Conservation (phyloP, 2,888 invertebrate genomes). For the Trichopoda pennipes region DNA sequence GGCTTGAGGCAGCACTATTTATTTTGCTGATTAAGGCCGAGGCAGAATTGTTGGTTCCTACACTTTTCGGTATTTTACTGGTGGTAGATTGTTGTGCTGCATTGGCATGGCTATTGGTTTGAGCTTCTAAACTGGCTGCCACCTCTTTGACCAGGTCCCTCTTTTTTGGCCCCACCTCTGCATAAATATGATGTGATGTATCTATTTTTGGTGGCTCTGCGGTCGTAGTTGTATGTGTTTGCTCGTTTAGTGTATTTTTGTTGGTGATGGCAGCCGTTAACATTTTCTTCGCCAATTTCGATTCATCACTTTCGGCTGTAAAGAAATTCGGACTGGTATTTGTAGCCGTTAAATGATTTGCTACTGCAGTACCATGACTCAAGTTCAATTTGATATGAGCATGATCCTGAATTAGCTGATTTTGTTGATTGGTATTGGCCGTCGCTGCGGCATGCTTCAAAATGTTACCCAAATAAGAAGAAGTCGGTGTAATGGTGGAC, state of each 20-base stretch:
- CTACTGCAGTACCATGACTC: conserved; percentile 70
- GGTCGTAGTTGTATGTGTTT: conserved; percentile 75
- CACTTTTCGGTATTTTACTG: conserved; percentile 77
- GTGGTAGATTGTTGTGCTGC: conserved; percentile 62
- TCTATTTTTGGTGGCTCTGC: conserved; percentile 86
- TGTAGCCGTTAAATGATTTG: conserved; percentile 36
- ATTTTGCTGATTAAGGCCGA: conserved; percentile 74
- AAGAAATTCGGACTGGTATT: conserved; percentile 67
- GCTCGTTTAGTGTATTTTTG: conserved; percentile 62
- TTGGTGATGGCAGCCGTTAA: conserved; percentile 72
- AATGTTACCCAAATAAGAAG: conserved; percentile 79
- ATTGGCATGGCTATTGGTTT: conserved; percentile 40
- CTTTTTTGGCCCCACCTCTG: conserved; percentile 77
- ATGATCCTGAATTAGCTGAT: conserved; percentile 80
- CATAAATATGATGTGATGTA: conserved; percentile 89
- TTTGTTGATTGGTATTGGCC: conserved; percentile 79
- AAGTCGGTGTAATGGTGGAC: conserved; percentile 81
- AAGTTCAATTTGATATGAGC: conserved; percentile 74
- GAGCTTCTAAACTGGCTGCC: conserved; percentile 70
- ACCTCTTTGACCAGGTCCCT: conserved; percentile 72
- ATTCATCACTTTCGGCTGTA: conserved; percentile 83
- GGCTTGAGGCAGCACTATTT: conserved; percentile 67
- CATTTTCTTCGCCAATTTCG: conserved; percentile 80
- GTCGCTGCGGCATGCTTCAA: conserved; percentile 79
- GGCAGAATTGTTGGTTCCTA: conserved; percentile 71